Conservation (phyloP, 2,113 vertebrate species). For the Dipodomys ordii region DNA sequence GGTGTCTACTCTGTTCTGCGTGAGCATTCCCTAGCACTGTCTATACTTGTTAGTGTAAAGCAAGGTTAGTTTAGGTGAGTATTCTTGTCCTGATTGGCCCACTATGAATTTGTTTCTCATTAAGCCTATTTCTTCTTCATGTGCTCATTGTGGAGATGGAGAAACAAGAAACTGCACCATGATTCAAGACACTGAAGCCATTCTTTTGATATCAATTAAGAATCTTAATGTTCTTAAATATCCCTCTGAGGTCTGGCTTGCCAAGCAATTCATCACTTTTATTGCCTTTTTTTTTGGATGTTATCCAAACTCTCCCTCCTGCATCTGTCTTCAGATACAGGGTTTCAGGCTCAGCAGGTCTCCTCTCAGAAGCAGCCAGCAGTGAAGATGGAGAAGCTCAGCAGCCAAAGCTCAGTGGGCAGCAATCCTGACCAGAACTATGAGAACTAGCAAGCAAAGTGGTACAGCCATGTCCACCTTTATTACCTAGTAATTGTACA, state of each 20-base stretch:
- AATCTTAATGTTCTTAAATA: conserved; percentile 39
- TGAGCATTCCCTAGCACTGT: not conserved
- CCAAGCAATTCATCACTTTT: conserved; percentile 55
- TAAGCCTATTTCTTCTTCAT: not conserved
- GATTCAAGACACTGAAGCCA: conserved; percentile 7
- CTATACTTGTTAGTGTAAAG: conserved; percentile 21
- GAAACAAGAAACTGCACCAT: not conserved
- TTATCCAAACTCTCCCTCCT: conserved; percentile 47
- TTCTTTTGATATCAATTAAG: conserved; percentile 62
- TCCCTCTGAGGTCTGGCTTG: conserved; percentile 59
- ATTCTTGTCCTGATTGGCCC: not conserved
- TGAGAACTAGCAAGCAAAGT: not conserved
- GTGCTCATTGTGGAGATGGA: not conserved
- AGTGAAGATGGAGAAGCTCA: not conserved
- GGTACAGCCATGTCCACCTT: not conserved
- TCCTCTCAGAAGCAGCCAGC: not conserved
- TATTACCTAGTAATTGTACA: not conserved
- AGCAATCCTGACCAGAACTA: not conserved
- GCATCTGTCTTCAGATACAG: conserved; percentile 55
- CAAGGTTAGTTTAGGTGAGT: not conserved
- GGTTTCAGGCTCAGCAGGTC: conserved; percentile 26
- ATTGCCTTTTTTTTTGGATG: conserved; percentile 62
- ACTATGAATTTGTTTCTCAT: not conserved
- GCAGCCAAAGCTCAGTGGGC: no score
- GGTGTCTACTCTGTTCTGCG: not conserved